A percentile compares a stretch with the other conserved stretches of the same genome.
Conservation (phyloP, 2,113 vertebrate species). For the Siniperca chuatsi region DNA sequence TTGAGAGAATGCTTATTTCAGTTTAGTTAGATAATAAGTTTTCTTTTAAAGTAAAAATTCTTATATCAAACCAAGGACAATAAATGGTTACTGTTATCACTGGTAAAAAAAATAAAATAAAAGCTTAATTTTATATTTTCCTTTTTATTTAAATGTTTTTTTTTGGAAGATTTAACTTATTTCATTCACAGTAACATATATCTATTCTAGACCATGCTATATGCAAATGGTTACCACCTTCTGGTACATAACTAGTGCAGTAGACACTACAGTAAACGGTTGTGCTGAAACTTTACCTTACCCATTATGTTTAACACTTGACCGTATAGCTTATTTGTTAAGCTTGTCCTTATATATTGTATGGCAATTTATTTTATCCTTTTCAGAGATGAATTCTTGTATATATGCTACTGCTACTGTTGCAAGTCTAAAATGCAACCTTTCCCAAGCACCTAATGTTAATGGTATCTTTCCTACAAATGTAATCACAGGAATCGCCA, state of each 20-base stretch:
- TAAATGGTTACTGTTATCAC: no score
- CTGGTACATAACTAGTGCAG: not conserved
- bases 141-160: not conserved
- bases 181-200: not conserved
- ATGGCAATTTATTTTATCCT: not conserved
- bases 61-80: no score
- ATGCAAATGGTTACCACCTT: not conserved
- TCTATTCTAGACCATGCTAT: not conserved
- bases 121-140: not conserved
- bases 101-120: not conserved
- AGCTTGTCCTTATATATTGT: not conserved
- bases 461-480: not conserved
- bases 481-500: slow-evolving; percentile 2
- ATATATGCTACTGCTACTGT: not conserved
- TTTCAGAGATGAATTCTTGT: not conserved
- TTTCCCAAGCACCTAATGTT: not conserved
- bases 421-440: not conserved
- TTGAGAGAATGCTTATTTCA: not conserved
- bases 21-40: not conserved
- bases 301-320: not conserved
- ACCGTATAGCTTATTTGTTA: no score
- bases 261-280: not conserved
- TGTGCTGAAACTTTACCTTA: not conserved
- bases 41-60: no score
- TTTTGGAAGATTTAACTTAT: not conserved